phyloP scores from a whole-genome alignment of 2,888 invertebrate genomes.

The Apoda limacodes region DNA sequence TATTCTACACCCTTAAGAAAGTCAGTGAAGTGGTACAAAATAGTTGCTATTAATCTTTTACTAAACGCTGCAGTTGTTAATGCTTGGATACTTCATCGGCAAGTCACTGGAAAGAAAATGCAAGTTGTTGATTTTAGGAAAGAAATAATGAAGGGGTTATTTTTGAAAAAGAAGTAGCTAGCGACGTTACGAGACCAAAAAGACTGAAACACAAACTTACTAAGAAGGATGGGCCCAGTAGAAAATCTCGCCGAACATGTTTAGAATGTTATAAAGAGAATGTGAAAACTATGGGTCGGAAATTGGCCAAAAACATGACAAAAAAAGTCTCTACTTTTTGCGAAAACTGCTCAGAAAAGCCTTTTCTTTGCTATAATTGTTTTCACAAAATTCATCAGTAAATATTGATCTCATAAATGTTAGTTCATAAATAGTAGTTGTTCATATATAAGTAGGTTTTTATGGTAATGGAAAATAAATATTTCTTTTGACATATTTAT shows the following conservation, averaged over 20 bases:
- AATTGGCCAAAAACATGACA: background rate
- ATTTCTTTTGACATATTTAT: no score
- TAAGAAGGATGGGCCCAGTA: background rate
- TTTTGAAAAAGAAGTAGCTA: conserved; percentile 3
- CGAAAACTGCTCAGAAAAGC: no score
- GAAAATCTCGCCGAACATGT: conserved; percentile 1
- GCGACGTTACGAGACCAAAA: conserved; percentile 1
- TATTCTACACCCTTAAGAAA: conserved; percentile 23
- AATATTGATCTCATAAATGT: no score
- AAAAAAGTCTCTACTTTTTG: no score
- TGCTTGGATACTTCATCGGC: conserved; percentile 13
- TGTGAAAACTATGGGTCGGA: conserved; percentile 1
- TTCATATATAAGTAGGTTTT: no score
- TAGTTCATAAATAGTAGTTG: no score
- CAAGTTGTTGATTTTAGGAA: conserved; percentile 8
- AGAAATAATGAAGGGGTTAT: no score
- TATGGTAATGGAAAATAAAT: no score
- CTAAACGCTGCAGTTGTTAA: conserved; percentile 25
- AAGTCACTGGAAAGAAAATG: conserved; percentile 7
- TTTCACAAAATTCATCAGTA: no score
- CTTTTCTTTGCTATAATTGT: no score
- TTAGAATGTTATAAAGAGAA: conserved; percentile 1
- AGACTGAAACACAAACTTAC: conserved; percentile 1
- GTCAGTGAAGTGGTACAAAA: conserved; percentile 25
- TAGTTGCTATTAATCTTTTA: conserved; percentile 22